Percentiles rank a stretch among this genome's conserved stretches.
phyloP scores from a whole-genome alignment of 2,797 vertebrate species.

The Spondyliosoma cantharus region DNA sequence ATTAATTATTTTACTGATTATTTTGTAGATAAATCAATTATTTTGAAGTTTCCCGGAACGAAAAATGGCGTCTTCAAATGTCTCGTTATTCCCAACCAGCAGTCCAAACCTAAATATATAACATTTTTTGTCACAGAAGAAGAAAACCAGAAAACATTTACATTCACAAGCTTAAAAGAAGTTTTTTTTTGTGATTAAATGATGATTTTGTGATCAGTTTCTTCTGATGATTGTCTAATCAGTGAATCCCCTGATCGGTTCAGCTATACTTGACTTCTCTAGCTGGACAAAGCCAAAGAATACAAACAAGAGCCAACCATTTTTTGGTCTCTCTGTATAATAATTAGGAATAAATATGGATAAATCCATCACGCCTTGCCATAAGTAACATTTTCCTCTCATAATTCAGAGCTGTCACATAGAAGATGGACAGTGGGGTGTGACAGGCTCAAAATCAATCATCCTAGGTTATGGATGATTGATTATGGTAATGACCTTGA shows the following conservation, averaged over 20 bases:
- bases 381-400: neutral
- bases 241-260: neutral
- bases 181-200: fast-evolving
- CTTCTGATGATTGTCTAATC: neutral
- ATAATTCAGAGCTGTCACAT: neutral
- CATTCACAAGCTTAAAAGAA: neutral
- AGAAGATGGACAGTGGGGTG: constrained; percentile 19
- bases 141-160: neutral
- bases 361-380: neutral
- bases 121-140: neutral
- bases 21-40: neutral
- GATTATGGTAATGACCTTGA: constrained; percentile 56
- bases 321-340: neutral
- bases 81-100: neutral
- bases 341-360: neutral
- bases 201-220: neutral
- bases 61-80: neutral
- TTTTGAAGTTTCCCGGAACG: neutral
- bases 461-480: constrained; percentile 45
- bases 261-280: neutral
- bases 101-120: neutral
- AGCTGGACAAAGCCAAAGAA: neutral
- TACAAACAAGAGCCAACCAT: neutral
- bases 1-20: too few species aligned
- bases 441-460: constrained; percentile 50